These are phyloP conservation scores for Tethya wilhelma DNA, from an alignment of 37 sponge, comb jelly and placozoan species.

Conservation along the genomic window DNA sequence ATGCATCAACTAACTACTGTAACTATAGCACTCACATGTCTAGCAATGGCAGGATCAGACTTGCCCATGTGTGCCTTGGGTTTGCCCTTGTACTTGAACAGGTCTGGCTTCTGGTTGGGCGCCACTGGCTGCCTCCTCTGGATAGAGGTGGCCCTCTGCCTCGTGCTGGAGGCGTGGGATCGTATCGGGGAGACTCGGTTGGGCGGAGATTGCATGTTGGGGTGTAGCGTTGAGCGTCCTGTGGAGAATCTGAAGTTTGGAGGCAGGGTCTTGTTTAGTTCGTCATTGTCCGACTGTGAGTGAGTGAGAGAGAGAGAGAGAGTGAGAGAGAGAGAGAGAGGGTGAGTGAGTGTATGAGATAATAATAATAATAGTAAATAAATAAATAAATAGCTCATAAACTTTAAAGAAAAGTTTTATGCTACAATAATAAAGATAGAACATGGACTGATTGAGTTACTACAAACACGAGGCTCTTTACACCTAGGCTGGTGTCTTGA, in stretches of 20 bases:
- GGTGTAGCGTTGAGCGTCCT: not conserved
- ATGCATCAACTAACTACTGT: not conserved
- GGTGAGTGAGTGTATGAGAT: not conserved
- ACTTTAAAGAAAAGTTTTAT: no score
- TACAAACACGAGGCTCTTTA: no score
- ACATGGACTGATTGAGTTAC: no score
- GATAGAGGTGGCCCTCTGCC: conserved; percentile 15
- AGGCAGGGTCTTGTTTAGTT: conserved; percentile 74
- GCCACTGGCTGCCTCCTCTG: conserved; percentile 60
- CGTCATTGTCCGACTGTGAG: conserved; percentile 62
- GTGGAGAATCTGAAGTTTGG: conserved; percentile 54
- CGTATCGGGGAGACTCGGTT: conserved; percentile 44
- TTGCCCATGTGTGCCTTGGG: conserved; percentile 15
- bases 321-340: conserved; percentile 34
- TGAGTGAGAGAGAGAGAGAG: conserved; percentile 26
- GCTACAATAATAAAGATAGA: no score
- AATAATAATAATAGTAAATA: no score
- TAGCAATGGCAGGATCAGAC: conserved; percentile 48
- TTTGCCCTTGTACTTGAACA: conserved; percentile 24
- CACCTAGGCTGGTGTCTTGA: no score
- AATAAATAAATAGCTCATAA: no score
- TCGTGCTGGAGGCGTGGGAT: conserved; percentile 10
- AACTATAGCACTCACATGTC: conserved; percentile 18
- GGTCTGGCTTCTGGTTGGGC: conserved; percentile 23
- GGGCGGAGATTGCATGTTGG: conserved; percentile 26